These are phyloP conservation scores for Cryptus armator DNA, from an alignment of 2,888 invertebrate species.

Conservation along the genomic window DNA sequence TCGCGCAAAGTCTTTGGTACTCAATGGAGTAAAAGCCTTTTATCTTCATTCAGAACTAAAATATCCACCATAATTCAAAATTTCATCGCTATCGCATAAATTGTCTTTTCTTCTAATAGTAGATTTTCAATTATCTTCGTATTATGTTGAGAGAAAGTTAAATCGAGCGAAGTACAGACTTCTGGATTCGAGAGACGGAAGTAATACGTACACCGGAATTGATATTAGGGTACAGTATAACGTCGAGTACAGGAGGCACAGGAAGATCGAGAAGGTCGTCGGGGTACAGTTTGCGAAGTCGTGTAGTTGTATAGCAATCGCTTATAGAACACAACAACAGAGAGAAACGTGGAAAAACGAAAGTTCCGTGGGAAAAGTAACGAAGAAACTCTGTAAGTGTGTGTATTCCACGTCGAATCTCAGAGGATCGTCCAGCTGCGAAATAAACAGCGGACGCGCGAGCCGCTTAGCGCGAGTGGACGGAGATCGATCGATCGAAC, in stretches of 20 bases:
- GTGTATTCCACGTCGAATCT: slow-evolving; percentile 30
- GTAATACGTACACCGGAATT: slow-evolving; percentile 22
- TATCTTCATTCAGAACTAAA: no score
- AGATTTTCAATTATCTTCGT: slow-evolving; percentile 23
- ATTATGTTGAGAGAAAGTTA: slow-evolving; percentile 3
- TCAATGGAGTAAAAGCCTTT: no score
- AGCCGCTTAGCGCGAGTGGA: neutral
- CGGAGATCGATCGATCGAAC: slow-evolving; percentile 62
- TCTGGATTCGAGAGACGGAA: slow-evolving; percentile 46
- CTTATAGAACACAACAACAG: slow-evolving; percentile 32
- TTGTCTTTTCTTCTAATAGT: neutral
- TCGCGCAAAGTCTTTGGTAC: no score
- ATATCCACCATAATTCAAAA: no score
- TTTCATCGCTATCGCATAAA: neutral
- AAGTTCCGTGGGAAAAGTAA: neutral
- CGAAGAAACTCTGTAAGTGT: slow-evolving; percentile 12
- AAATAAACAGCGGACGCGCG: slow-evolving; percentile 49
- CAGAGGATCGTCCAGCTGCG: slow-evolving; percentile 34
- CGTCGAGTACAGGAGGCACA: neutral
- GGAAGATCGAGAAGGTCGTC: slow-evolving; percentile 36
- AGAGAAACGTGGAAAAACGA: neutral
- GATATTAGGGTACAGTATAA: neutral
- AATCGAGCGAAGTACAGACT: slow-evolving; percentile 3
- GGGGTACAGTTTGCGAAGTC: neutral
- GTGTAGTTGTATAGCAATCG: slow-evolving; percentile 21